Percentiles rank a stretch among this genome's conserved stretches.
Conservation (phyloP, 2,888 invertebrate genomes). For the Scaptomyza cyrtandrae region DNA sequence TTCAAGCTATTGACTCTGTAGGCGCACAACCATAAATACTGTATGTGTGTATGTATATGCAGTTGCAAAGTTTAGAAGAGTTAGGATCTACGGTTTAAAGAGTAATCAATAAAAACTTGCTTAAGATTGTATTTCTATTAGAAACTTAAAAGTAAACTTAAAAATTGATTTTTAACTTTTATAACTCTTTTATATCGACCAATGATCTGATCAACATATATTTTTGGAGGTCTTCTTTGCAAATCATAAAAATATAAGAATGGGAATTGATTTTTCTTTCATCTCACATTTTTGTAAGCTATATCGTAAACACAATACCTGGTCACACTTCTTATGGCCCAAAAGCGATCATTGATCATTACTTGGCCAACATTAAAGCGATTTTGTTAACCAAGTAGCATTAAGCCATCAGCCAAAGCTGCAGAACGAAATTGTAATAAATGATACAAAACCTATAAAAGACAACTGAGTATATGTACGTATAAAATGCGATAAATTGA, state of each 20-base stretch:
- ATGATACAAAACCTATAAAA: constrained; percentile 7
- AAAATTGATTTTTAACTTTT: no score
- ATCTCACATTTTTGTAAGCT: no score
- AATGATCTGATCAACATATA: no score
- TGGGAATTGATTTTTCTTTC: no score
- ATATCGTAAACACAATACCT: background rate
- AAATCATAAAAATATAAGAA: no score
- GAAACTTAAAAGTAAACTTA: no score
- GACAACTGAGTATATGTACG: background rate
- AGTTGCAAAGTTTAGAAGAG: background rate
- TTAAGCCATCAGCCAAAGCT: constrained; percentile 59
- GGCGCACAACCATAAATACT: constrained; percentile 5
- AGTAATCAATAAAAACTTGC: background rate
- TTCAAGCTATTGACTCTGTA: constrained; percentile 24
- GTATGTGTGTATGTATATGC: background rate
- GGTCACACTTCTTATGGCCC: background rate
- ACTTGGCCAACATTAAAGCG: constrained; percentile 4
- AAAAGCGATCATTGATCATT: constrained; percentile 11
- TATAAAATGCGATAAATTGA: constrained; percentile 30
- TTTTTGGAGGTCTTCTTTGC: no score
- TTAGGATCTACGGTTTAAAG: background rate
- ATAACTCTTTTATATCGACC: no score
- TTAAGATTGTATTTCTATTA: background rate
- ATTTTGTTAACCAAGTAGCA: constrained; percentile 28
- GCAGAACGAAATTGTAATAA: constrained; percentile 51